Evolutionary conservation across 2,888 invertebrate genomes (phyloP).

Genomic region (Quadroppia sp.): DNA sequence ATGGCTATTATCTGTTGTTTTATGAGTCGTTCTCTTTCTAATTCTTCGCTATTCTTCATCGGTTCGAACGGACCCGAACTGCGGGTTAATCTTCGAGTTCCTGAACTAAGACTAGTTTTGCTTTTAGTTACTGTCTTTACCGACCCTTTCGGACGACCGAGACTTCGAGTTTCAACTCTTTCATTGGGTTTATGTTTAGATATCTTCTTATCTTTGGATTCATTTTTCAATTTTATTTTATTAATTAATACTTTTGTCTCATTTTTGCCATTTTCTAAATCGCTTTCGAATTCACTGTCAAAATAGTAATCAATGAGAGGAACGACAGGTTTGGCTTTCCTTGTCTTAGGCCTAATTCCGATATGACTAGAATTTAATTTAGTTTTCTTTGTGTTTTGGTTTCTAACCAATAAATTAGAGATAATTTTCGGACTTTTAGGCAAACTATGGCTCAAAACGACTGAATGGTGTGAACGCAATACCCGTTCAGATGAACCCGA

Average conservation of each 20-base stretch:
- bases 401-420: background rate
- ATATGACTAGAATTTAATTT: constrained; percentile 34
- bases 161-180: background rate
- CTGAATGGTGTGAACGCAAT: background rate
- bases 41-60: background rate
- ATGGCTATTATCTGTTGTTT: constrained; percentile 19
- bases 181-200: background rate
- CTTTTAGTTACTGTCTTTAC: background rate
- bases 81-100: background rate
- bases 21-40: constrained; percentile 20
- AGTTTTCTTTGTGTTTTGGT: no score
- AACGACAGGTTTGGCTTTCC: constrained; percentile 9
- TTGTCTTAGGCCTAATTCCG: constrained; percentile 25
- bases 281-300: constrained; percentile 29
- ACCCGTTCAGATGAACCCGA: constrained; percentile 7
- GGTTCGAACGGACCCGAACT: background rate
- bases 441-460: background rate
- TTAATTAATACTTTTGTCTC: background rate
- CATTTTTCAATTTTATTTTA: background rate
- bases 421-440: background rate
- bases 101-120: constrained; percentile 29
- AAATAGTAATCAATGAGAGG: constrained; percentile 28
- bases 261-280: background rate
- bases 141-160: background rate
- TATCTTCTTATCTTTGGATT: background rate